Percentiles rank a stretch among this genome's conserved stretches.
Evolutionary conservation across 1,140 invertebrate genomes (phyloP).

Genomic region (Nasonia giraulti): DNA sequence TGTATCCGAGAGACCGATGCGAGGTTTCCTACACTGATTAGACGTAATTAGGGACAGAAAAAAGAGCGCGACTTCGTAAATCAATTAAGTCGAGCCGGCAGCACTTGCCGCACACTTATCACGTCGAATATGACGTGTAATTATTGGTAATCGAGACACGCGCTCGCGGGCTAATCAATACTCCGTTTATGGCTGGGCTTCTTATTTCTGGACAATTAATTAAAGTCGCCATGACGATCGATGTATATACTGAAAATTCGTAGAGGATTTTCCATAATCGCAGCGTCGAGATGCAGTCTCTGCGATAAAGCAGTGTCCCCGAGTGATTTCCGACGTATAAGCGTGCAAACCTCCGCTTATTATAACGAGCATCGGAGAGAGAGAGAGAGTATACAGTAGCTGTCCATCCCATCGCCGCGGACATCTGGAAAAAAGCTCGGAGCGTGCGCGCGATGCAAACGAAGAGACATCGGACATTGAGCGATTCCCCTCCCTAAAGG

Average conservation of each 20-base stretch:
- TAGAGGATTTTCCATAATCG: no score
- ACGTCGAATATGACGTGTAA: slow-evolving; percentile 48
- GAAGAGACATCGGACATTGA: slow-evolving; percentile 26
- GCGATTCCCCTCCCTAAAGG: slow-evolving; percentile 18
- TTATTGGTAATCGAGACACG: slow-evolving; percentile 38
- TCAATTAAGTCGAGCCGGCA: slow-evolving; percentile 15
- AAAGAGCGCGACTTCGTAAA: slow-evolving; percentile 19
- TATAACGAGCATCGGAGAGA: background rate
- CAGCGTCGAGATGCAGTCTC: no score
- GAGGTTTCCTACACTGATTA: slow-evolving; percentile 35
- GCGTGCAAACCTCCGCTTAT: background rate
- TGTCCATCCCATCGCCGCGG: background rate
- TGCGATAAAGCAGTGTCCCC: no score
- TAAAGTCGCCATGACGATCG: background rate
- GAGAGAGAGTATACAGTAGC: no score
- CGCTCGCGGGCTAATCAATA: slow-evolving; percentile 10
- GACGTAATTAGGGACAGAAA: slow-evolving; percentile 15
- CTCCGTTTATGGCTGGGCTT: slow-evolving; percentile 11
- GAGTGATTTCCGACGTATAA: no score
- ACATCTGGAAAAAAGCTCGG: background rate
- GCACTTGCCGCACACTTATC: slow-evolving; percentile 25
- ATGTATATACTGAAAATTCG: no score
- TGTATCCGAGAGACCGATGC: background rate
- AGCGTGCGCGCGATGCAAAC: background rate
- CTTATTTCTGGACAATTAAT: slow-evolving; percentile 4